A percentile compares a stretch with the other conserved stretches of the same genome.
phyloP scores from a whole-genome alignment of 2,888 invertebrate species.

The Zonitis immaculata region DNA sequence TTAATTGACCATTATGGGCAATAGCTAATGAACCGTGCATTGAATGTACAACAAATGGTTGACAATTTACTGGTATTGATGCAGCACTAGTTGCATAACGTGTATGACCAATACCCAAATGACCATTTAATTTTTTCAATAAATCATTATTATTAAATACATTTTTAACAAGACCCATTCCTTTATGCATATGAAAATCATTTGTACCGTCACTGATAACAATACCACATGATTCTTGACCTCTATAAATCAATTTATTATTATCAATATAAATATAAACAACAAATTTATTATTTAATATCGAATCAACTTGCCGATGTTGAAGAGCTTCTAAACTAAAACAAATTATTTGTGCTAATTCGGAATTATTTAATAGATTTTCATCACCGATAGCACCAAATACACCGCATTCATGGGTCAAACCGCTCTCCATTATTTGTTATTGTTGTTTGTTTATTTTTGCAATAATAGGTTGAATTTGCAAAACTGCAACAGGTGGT shows the following conservation, averaged over 20 bases:
- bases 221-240: constrained; percentile 97
- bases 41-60: constrained; percentile 98
- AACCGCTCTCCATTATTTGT: no score
- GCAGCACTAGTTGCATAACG: constrained; percentile 94
- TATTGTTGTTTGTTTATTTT: no score
- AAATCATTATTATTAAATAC: constrained; percentile 88
- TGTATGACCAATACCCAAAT: constrained; percentile 96
- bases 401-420: constrained; percentile 90
- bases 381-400: constrained; percentile 84
- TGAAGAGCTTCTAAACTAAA: constrained; percentile 88
- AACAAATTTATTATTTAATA: constrained; percentile 4
- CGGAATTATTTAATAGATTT: constrained; percentile 48
- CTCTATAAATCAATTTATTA: constrained; percentile 56
- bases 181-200: constrained; percentile 80
- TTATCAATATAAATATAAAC: constrained; percentile 16
- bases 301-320: constrained; percentile 63
- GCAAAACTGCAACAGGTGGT: no score
- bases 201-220: constrained; percentile 85
- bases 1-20: constrained; percentile 97
- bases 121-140: constrained; percentile 76
- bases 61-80: constrained; percentile 87
- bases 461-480: no score
- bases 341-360: constrained; percentile 86
- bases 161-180: constrained; percentile 93
- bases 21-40: constrained; percentile 91